Conservation (phyloP, 2,113 vertebrate species). For the Columba janthina region DNA sequence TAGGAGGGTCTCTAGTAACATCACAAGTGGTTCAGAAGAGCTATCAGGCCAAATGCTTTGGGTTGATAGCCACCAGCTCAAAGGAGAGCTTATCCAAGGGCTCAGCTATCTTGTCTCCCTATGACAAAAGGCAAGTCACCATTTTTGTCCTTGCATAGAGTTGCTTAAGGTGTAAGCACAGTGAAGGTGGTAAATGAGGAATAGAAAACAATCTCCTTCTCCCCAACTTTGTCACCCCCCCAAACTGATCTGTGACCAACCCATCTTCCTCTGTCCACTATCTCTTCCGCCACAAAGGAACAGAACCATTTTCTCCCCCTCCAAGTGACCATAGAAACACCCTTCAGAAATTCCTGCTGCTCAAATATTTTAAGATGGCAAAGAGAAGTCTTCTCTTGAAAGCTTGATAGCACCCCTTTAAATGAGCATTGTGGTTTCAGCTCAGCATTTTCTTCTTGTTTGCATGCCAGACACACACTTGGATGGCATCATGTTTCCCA, state of each 20-base stretch:
- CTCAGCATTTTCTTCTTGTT: constrained; percentile 48
- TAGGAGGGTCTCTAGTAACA: not conserved
- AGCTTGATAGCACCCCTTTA: not conserved
- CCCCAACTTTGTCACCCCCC: not conserved
- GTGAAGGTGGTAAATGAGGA: not conserved
- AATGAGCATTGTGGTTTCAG: constrained; percentile 24
- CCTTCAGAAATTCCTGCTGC: not conserved
- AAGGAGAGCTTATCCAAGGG: not conserved
- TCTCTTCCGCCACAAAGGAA: not conserved
- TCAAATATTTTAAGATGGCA: not conserved
- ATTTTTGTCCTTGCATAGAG: not conserved
- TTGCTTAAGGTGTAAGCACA: not conserved
- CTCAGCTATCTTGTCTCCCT: not conserved
- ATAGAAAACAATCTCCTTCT: not conserved
- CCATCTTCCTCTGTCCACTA: not conserved
- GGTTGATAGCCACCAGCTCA: not conserved
- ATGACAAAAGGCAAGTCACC: not conserved
- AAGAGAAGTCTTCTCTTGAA: not conserved
- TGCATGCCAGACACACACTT: constrained; percentile 64
- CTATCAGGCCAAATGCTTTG: not conserved
- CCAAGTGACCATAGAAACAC: not conserved
- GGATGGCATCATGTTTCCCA: constrained; percentile 52
- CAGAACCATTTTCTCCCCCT: not conserved
- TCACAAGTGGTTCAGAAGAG: not conserved
- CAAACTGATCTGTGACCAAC: not conserved